These are phyloP conservation scores for Alviniconcha strummeri DNA, from an alignment of 2,888 invertebrate genomes.

Conservation along the genomic window DNA sequence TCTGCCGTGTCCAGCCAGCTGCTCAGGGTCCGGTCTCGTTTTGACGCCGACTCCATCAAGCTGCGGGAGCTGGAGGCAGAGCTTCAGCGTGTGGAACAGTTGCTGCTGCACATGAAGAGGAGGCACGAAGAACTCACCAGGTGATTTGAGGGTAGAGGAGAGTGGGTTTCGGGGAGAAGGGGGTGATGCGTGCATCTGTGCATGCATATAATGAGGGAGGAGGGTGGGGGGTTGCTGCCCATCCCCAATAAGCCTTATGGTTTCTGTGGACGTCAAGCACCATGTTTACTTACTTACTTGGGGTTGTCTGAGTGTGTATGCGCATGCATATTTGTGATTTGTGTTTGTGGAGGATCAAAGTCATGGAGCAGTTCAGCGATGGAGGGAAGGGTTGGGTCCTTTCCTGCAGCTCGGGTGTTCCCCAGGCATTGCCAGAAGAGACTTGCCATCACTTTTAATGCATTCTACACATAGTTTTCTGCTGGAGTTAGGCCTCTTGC, in stretches of 20 bases:
- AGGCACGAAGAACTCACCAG: slow-evolving; percentile 13
- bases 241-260: too few species aligned
- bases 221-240: too few species aligned
- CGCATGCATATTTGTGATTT: neutral
- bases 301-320: neutral
- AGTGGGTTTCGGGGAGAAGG: neutral
- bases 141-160: neutral
- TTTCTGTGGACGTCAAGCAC: too few species aligned
- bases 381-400: too few species aligned
- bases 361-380: too few species aligned
- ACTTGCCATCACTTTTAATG: too few species aligned
- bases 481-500: too few species aligned
- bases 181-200: neutral
- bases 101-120: slow-evolving; percentile 18
- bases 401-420: too few species aligned
- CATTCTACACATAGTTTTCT: too few species aligned
- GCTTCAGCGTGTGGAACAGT: slow-evolving; percentile 14
- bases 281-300: too few species aligned
- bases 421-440: too few species aligned
- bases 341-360: neutral
- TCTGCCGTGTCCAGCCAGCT: neutral
- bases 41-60: neutral
- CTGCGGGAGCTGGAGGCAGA: slow-evolving; percentile 22
- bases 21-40: neutral
- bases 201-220: neutral